Percentiles rank a stretch among this genome's conserved stretches.
phyloP scores from a whole-genome alignment of 1,140 invertebrate genomes.

The Drosophila sproati region DNA sequence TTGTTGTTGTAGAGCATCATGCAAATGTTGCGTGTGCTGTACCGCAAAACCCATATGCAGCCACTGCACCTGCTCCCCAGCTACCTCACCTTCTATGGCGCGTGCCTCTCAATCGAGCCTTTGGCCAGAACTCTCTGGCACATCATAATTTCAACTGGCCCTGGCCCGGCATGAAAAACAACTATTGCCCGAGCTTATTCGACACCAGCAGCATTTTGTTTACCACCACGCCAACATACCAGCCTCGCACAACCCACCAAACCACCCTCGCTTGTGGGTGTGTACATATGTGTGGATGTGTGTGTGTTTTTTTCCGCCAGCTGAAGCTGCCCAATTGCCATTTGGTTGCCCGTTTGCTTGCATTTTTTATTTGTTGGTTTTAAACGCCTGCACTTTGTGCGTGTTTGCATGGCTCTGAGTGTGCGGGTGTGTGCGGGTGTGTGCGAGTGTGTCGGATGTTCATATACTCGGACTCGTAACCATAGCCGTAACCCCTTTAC shows the following conservation, averaged over 20 bases:
- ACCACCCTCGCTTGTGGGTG: background rate
- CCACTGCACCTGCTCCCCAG: background rate
- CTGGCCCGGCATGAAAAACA: conserved; percentile 56
- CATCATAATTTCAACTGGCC: conserved; percentile 74
- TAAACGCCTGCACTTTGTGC: conserved; percentile 75
- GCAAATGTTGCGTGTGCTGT: conserved; percentile 77
- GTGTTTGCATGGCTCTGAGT: conserved; percentile 15
- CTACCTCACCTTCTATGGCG: background rate
- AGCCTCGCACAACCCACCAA: background rate
- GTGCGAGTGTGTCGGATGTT: conserved; percentile 50
- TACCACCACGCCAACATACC: background rate
- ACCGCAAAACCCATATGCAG: conserved; percentile 19
- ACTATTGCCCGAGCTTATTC: conserved; percentile 67
- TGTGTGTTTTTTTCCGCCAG: conserved; percentile 13
- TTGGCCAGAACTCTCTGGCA: conserved; percentile 57
- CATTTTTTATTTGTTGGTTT: conserved; percentile 82
- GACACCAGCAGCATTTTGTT: conserved; percentile 71
- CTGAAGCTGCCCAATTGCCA: conserved; percentile 78
- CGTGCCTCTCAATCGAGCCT: conserved; percentile 13
- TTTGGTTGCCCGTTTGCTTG: conserved; percentile 79
- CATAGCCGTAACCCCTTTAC: too few species aligned
- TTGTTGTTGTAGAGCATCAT: conserved; percentile 55
- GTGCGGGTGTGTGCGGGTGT: background rate
- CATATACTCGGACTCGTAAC: conserved; percentile 57
- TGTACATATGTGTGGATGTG: background rate